Base-by-base conservation (phyloP, 2,113 vertebrate species). In the Cavia porcellus region DNA sequence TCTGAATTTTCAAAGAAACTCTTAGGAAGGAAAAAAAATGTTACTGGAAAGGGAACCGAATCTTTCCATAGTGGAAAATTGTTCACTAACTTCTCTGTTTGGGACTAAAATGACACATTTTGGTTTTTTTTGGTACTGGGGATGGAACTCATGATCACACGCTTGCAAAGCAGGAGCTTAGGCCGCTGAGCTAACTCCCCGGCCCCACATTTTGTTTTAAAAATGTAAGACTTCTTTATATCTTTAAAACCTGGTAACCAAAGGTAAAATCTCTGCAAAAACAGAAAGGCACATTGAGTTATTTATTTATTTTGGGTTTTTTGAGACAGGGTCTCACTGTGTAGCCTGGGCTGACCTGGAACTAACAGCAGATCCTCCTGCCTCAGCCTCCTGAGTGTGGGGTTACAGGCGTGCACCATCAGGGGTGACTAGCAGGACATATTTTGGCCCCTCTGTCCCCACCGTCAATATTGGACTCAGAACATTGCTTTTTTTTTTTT, bases 381-480 rank as follows among this genome's bases (percentile, higher is more conserved):
- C 47, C 75, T 52, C 45, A 52, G 75, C 75, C 28, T 79, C 75
- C 28, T 14, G 14, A 19, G 14, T 30, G 75, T 30, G 13, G 75
- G 45, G 45, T 52, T 79, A 50, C 14, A 32, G 28, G 45, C 28
- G 14, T 32, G 75, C 3, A 9, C 75, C 75, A 32, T 14, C n/a
- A 32, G 25, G 28, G 32, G 45, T 79, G 17, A 9, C 7, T 25
- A 20, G 20, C 38, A 17, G 30, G 35, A 9, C 25, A 8, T 19
- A 4, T 45, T 42, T 24, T 10, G 7, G 47, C 24, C 14, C 22
- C 9, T 32, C 30, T 0, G 0, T 0, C 66, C 47, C 57, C 15
- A 12, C 62, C 8, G n/a, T 82, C 30, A 12, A 13, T 6, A 24
- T 20, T 85, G 77, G 9, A 64, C 62, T 25, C 0, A 64, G 47